Evolutionary conservation across 2,888 invertebrate genomes (phyloP).

Genomic region (Patella pellucida): DNA sequence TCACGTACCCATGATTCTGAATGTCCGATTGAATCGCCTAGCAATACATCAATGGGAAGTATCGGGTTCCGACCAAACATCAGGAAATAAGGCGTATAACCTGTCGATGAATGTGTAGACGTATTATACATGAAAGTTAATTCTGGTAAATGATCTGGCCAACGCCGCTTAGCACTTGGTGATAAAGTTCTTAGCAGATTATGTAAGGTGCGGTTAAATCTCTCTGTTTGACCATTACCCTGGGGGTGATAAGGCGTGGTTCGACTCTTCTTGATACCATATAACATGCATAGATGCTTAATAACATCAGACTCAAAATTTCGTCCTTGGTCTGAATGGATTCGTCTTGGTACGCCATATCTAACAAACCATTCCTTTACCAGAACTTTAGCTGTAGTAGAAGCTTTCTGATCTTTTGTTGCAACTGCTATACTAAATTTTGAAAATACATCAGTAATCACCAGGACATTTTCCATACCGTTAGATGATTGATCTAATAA

Average conservation of each 20-base stretch:
- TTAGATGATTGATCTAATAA: slow-evolving; percentile 32
- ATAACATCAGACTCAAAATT: slow-evolving; percentile 31
- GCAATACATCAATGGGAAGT: too few species aligned
- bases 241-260: too few species aligned
- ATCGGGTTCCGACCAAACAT: slow-evolving; percentile 26
- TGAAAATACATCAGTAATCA: slow-evolving; percentile 44
- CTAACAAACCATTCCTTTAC: slow-evolving; percentile 25
- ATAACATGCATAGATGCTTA: slow-evolving; percentile 24
- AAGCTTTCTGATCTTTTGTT: slow-evolving; percentile 24
- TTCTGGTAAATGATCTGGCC: slow-evolving; percentile 26
- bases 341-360: slow-evolving; percentile 24
- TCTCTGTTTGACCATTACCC: too few species aligned
- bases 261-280: too few species aligned
- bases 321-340: slow-evolving; percentile 32
- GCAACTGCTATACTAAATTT: slow-evolving; percentile 20
- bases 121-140: slow-evolving; percentile 29
- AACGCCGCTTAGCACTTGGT: slow-evolving; percentile 21
- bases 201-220: too few species aligned
- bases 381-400: slow-evolving; percentile 11
- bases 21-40: slow-evolving; percentile 15
- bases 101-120: slow-evolving; percentile 29
- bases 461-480: slow-evolving; percentile 42
- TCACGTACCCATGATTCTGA: slow-evolving; percentile 19
- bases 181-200: slow-evolving; percentile 32
- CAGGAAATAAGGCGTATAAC: slow-evolving; percentile 27